Evolutionary conservation across 2,888 invertebrate species (phyloP).

Genomic region (Mayetiola destructor): DNA sequence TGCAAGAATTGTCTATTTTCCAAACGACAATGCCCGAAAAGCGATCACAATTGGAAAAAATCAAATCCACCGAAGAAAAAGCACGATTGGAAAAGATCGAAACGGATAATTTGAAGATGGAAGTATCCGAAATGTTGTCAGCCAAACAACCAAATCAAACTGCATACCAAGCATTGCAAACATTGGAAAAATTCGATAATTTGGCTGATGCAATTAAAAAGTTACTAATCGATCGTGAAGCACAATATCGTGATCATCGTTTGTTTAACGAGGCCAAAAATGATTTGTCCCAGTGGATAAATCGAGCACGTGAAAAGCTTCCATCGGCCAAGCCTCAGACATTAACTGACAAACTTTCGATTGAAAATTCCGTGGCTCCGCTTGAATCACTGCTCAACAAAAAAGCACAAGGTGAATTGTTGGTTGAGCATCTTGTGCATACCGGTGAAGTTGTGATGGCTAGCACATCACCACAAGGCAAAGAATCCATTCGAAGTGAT

Average conservation of each 20-base stretch:
- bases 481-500: slow-evolving; percentile 67
- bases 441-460: slow-evolving; percentile 76
- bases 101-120: slow-evolving; percentile 69
- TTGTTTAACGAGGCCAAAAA: slow-evolving; percentile 84
- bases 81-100: slow-evolving; percentile 80
- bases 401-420: slow-evolving; percentile 76
- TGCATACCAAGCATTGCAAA: slow-evolving; percentile 70
- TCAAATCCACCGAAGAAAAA: slow-evolving; percentile 75
- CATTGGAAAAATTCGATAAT: slow-evolving; percentile 68
- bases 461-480: slow-evolving; percentile 66
- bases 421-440: slow-evolving; percentile 74
- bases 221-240: slow-evolving; percentile 61
- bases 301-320: slow-evolving; percentile 73
- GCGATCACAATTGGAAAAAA: slow-evolving; percentile 66
- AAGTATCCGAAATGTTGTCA: slow-evolving; percentile 71
- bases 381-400: slow-evolving; percentile 73
- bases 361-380: slow-evolving; percentile 79
- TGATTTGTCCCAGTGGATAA: slow-evolving; percentile 77
- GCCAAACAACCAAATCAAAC: slow-evolving; percentile 73
- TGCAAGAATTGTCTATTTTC: slow-evolving; percentile 57
- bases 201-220: slow-evolving; percentile 63
- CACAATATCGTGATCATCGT: slow-evolving; percentile 76
- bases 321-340: slow-evolving; percentile 74
- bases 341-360: slow-evolving; percentile 70
- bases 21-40: slow-evolving; percentile 77